Base-by-base conservation (phyloP, 2,113 vertebrate genomes). In the Guaruba guarouba region DNA sequence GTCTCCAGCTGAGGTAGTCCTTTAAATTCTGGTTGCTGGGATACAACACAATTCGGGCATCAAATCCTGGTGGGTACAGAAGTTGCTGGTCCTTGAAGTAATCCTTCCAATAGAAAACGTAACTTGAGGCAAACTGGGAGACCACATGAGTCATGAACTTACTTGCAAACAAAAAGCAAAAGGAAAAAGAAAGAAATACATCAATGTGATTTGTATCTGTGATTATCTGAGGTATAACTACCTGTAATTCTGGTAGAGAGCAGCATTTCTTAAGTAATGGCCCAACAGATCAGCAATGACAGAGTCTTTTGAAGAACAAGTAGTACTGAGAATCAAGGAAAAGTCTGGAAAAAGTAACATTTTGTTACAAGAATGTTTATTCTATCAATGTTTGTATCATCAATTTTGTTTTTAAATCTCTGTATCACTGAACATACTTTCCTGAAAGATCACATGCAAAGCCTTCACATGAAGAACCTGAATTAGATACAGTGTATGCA, bases 1-100 rank as follows among this genome's bases (percentile, higher is more conserved):
- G 99, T 92, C 99, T 98, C 99, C 99, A 99, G 95, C 99, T 99
- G 84, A 99, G 98, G 95, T 99, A 99, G 95, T 99, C 99, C 96
- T 98, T 99, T 70, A 99, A 97, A 85, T 99, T 99, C 75, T 97
- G 98, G 95, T 99, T 99, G 96, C 96, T 99, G 62, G 99, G 99
- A 97, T 99, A 99, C 59, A 99, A 92, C 66, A 99, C 98, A 10
- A 99, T 99, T 71, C 99, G 98, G 55, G 99, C 99, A 87, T 99
- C 99, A 97, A 99, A 99, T 92, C 99, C 98, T 4, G 99, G 99
- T 0, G 99, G 99, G 91, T 99, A 99, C 64, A 98, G 97, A 87
- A 99, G 98, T 4, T 98, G 97, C 97, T 99, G 98, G 49, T 99
- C 98, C 91, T 98, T 98, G 91, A 99, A 99, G 95, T 98, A 99